Base-by-base conservation (phyloP, 2,113 vertebrate species). In the Phoxinus phoxinus region DNA sequence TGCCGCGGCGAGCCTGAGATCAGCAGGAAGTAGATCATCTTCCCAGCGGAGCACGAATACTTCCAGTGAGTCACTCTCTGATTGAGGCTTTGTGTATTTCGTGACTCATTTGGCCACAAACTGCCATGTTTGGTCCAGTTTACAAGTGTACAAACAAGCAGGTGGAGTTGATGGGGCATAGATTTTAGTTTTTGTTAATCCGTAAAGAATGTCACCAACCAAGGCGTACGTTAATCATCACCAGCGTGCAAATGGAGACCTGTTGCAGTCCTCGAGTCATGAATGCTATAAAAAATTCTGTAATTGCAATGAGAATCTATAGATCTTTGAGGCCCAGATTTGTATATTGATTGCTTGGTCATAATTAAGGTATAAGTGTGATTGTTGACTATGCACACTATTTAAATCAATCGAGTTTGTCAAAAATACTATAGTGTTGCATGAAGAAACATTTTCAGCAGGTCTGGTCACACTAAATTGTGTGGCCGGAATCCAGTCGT, bases 21-120 rank as follows among this genome's bases (percentile, higher is more conserved):
- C 56, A 77, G 65, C 88, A 87, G 88, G 90, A 89, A 91, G 76
- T 44, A 44, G 84, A 76, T 90, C 87, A 90, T 89, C 87, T 87
- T 48, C 27, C 27, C 69, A 21, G 59, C 76, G 74, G 37, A 63
- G 73, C 76, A 65, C 89, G 88, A 91, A 89, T 85, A 87, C 63
- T 81, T 78, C 3, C 61, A 75, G 83, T 90, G 86, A 91, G 73
- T 90, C 89, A 90, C 44, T 59, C 69, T 59, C 65, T 25, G 19
- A 46, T 84, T 35, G 23, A 65, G n/a, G 77, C 37, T 85, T 84
- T 86, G 56, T 89, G 77, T 73, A 51, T 69, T 80, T 21, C 7
- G 87, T 87, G 90, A 90, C 78, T 90, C 87, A 87, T 41, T 46
- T 84, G 77, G 35, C 81, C 81, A 85, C 65, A 48, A 76, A 67